Evolutionary conservation across 2,888 invertebrate genomes (phyloP), one percentile per base, ranked within the genome.

Genomic region (Aphodius granarius): DNA sequence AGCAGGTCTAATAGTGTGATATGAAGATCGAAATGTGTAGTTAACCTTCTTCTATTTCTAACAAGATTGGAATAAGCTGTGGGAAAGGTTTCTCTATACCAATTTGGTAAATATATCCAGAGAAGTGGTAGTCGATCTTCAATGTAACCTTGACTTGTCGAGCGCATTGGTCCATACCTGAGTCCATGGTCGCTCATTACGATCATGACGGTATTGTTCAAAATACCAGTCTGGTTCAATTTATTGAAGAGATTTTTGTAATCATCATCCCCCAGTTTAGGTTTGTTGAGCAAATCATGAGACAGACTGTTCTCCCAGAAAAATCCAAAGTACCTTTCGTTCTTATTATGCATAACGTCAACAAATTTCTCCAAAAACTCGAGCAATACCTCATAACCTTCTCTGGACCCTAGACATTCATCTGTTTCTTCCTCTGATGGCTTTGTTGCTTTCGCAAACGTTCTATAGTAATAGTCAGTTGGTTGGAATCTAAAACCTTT

Each of bases 141-240:
- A 83, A 97, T 89, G 83, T 93, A 90, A 0, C 95, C 95, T 86
- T 97, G 95, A 86, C 94, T 95, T 0, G 97, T 97, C 80, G 90
- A 89, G 9, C 96, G 90, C 80, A 96, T 95, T 5, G 89, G 90
- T 1, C 97, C 97, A 93, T 95, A 97, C 77, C 97, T 89, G 76
- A 97, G 92, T 0, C 97, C 97, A 83, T 97, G 97, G 84, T 97
- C 97, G 85, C 97, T 97, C 88, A 97, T 89, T 13, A 95, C 85
- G 73, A 96, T 88, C 15, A 94, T 81, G 65, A 92, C 89, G 0
- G 95, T 95, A 21, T 91, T 89, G 72, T 94, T 90, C 73, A 95
- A 87, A 74, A 91, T 87, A 1, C 89, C 88, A 1, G 88, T 84
- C 0, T 85, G 81, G 63, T 91, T 86, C 72, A 94, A 84, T 75